Conservation (phyloP, 2,888 invertebrate species). For the Smittia sp. region DNA sequence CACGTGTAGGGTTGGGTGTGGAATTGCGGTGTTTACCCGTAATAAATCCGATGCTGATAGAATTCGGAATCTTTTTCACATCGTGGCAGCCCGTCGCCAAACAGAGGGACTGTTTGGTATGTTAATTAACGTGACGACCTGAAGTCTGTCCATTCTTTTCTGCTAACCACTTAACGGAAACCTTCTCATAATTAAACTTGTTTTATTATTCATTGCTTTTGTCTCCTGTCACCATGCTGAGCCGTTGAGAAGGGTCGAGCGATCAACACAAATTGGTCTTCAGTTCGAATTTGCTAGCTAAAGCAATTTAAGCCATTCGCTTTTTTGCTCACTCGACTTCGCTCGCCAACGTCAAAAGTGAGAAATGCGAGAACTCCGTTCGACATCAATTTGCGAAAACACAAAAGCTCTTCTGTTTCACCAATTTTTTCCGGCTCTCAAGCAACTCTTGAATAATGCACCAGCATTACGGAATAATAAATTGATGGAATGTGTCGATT, state of each 20-base stretch:
- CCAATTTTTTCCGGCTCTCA: background rate
- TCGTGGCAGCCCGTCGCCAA: background rate
- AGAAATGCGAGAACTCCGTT: background rate
- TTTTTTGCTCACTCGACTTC: background rate
- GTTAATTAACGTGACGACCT: background rate
- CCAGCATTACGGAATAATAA: constrained; percentile 4
- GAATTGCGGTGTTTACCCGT: background rate
- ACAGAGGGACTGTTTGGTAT: background rate
- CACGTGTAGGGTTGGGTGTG: background rate
- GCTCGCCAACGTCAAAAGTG: background rate
- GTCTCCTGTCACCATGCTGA: background rate
- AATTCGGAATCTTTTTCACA: background rate
- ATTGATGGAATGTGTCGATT: constrained; percentile 18
- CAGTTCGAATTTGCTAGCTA: background rate
- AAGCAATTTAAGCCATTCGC: too few relatives aligned
- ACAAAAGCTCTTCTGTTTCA: background rate
- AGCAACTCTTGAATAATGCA: constrained; percentile 15
- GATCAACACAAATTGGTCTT: background rate
- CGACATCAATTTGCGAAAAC: constrained; percentile 14
- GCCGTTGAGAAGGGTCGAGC: background rate
- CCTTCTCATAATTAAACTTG: background rate
- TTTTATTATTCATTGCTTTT: constrained; percentile 8
- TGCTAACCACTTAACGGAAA: background rate
- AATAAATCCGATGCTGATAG: constrained; percentile 7
- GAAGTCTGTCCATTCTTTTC: background rate